Percentiles rank a stretch among this genome's conserved stretches.
Evolutionary conservation across 2,888 invertebrate genomes (phyloP).

Genomic region (Xestoiulus laeticollis): DNA sequence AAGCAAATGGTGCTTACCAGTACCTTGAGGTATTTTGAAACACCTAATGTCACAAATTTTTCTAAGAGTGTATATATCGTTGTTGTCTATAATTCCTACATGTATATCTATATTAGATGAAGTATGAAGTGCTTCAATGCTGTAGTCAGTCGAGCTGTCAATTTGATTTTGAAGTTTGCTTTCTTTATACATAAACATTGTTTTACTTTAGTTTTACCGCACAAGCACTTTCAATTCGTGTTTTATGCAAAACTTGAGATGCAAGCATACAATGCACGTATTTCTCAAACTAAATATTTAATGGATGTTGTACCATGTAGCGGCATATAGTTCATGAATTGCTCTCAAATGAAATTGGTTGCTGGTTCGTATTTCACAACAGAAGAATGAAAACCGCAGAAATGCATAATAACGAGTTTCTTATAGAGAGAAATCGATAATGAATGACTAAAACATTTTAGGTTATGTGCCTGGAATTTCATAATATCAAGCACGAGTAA

Average conservation of each 20-base stretch:
- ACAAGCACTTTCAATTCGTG: neutral
- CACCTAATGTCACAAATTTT: too few relatives aligned
- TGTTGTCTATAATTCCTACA: too few relatives aligned
- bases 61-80: too few relatives aligned
- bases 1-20: too few relatives aligned
- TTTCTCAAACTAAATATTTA: neutral
- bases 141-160: neutral
- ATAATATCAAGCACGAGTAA: neutral
- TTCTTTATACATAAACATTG: neutral
- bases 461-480: neutral
- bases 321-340: neutral
- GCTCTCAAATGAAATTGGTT: neutral
- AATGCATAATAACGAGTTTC: neutral
- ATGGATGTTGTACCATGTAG: neutral
- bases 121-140: neutral
- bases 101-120: neutral
- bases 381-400: neutral
- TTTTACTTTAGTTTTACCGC: neutral
- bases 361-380: neutral
- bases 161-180: neutral
- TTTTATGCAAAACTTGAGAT: neutral
- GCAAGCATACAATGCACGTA: neutral
- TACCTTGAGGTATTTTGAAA: too few relatives aligned
- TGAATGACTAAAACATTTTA: neutral
- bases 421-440: neutral